These are phyloP conservation scores for Apostichopus japonicus DNA, from an alignment of 35 echinoderm and acorn worm species.

Conservation along the genomic window DNA sequence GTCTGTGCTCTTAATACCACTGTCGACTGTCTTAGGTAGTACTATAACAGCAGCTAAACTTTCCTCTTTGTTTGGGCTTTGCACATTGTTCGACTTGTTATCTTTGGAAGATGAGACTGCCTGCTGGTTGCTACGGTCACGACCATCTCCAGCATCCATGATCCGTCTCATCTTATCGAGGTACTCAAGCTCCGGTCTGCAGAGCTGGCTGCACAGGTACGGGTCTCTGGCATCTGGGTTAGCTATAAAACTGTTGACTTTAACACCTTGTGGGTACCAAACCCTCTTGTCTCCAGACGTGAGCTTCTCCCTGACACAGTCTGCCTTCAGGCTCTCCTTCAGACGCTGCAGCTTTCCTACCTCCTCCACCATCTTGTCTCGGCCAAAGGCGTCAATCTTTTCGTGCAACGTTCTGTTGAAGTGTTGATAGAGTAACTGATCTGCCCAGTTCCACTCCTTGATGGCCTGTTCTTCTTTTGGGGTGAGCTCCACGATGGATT, in stretches of 20 bases:
- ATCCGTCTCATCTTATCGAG: conserved; percentile 23
- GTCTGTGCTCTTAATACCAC: neutral
- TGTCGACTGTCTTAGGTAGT: no score
- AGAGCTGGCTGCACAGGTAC: conserved; percentile 71
- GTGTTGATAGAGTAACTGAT: conserved; percentile 69
- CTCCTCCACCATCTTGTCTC: conserved; percentile 64
- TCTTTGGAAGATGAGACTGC: conserved; percentile 52
- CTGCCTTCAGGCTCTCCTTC: conserved; percentile 33
- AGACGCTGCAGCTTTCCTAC: conserved; percentile 9
- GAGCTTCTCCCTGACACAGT: conserved; percentile 51
- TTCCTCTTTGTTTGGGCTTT: conserved; percentile 54
- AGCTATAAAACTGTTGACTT: conserved; percentile 65
- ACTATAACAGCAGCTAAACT: neutral
- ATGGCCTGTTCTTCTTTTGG: neutral
- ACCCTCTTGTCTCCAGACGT: neutral
- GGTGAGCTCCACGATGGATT: neutral
- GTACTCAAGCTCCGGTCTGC: conserved; percentile 74
- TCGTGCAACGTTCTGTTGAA: conserved; percentile 78
- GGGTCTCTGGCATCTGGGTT: conserved; percentile 60
- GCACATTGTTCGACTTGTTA: conserved; percentile 42
- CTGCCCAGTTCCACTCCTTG: conserved; percentile 71
- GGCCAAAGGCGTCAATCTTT: conserved; percentile 70
- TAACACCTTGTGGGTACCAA: conserved; percentile 66
- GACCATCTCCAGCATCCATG: neutral
- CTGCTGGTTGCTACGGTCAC: conserved; percentile 48